A percentile compares a stretch with the other conserved stretches of the same genome.
Evolutionary conservation across 2,888 invertebrate genomes (phyloP).

Genomic region (Aphodius sticticus): DNA sequence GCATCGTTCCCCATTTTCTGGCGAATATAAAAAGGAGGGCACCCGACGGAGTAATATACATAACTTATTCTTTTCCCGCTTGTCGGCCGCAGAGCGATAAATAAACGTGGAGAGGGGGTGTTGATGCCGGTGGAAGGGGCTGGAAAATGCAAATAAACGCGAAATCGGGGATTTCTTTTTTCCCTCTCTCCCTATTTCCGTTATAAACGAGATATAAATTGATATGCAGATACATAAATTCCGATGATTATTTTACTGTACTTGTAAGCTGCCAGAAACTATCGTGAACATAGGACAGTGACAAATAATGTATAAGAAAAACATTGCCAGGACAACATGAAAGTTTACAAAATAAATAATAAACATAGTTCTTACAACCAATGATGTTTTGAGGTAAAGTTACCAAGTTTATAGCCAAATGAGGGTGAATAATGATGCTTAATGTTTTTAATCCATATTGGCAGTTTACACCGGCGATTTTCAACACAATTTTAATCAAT

Average conservation of each 20-base stretch:
- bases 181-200: background rate
- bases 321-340: background rate
- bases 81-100: background rate
- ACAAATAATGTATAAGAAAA: background rate
- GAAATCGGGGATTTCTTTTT: background rate
- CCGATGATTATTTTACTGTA: background rate
- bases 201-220: slow-evolving; percentile 4
- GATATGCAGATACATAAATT: slow-evolving; percentile 4
- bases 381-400: too few relatives aligned
- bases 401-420: too few relatives aligned
- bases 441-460: background rate
- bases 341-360: too few relatives aligned
- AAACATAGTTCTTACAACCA: too few relatives aligned
- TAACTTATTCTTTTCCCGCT: background rate
- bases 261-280: background rate
- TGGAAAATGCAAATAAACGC: background rate
- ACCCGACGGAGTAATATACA: background rate
- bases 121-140: background rate
- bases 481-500: background rate
- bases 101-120: background rate
- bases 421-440: too few relatives aligned
- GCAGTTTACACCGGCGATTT: background rate
- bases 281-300: background rate
- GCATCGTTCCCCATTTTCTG: background rate
- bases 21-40: background rate